Base-by-base conservation (phyloP, 2,797 vertebrate species). In the Rousettus madagascariensis region DNA sequence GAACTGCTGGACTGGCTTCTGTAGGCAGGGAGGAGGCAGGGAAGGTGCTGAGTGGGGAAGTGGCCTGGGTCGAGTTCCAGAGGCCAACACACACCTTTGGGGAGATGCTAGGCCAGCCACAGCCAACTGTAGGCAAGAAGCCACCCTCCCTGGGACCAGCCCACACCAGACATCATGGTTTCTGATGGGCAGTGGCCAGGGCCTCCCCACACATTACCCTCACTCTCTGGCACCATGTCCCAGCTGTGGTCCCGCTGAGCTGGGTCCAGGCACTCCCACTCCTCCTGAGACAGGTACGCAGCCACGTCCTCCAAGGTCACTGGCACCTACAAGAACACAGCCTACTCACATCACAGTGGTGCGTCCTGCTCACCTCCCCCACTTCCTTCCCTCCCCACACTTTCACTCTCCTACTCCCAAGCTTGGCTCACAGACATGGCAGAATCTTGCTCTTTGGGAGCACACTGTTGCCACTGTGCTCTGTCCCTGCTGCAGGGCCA, bases 301-400 rank as follows among this genome's bases (percentile, higher is more conserved):
- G 95, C 89, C 91, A 96, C 12, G 1, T 96, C 95, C 30, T 95
- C 90, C 69, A 96, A 94, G 19, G 91, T 90, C 72, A 80, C 82
- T 0, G 83, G 94, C 15, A 57, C 93, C 97, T 97, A 83, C n/a
- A 16, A 65, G 66, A 87, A 8, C 9, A 49, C 33, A 57, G 1
- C 55, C 66, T 55, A 20, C 26, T 49, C 1, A 11, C 13, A 15
- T 19, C 55, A 24, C n/a, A 16, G 41, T 1, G 17, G 33, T 11
- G 8, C 53, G 43, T 53, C 46, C 77, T 68, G 49, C 38, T 36
- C 12, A 16, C 59, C 59, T 66, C 41, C 5, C 41, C 30, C 24
- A 0, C 15, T 41, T 17, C 24, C 19, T 8, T 26, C 33, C 30
- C 38, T 17, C n/a, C 26, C 51, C 41, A 24, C 17, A 16, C 22